Conservation (phyloP, 2,113 vertebrate genomes). For the Odontesthes bonariensis region DNA sequence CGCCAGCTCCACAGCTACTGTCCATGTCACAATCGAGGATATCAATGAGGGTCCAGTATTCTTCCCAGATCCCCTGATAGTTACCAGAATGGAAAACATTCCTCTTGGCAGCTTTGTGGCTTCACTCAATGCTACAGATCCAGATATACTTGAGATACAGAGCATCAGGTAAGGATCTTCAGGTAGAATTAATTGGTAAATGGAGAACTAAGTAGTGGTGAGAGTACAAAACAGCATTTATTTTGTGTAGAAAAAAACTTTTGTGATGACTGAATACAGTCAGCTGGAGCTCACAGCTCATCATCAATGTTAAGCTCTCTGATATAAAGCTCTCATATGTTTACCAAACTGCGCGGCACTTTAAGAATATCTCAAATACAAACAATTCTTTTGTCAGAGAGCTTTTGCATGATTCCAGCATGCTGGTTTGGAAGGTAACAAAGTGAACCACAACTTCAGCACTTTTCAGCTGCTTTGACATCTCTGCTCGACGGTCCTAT, state of each 20-base stretch:
- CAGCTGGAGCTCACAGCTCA: neutral
- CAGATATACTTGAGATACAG: conserved; percentile 91
- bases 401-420: neutral
- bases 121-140: conserved; percentile 93
- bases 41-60: conserved; percentile 95
- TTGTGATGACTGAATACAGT: too few relatives aligned
- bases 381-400: conserved; percentile 3
- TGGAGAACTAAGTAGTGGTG: neutral
- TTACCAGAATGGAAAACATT: conserved; percentile 90
- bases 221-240: too few relatives aligned
- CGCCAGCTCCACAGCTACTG: conserved; percentile 93
- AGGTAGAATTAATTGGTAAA: neutral
- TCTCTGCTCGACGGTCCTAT: neutral
- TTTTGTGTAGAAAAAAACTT: too few relatives aligned
- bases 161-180: conserved; percentile 88
- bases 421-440: neutral
- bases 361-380: too few relatives aligned
- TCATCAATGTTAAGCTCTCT: too few relatives aligned
- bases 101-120: conserved; percentile 90
- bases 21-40: conserved; percentile 90
- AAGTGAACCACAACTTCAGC: neutral
- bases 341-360: too few relatives aligned
- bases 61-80: conserved; percentile 91
- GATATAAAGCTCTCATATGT: too few relatives aligned
- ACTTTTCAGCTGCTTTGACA: neutral